phyloP scores from a whole-genome alignment of 92 coral and sea anemone species.

The Porites cylindrica region DNA sequence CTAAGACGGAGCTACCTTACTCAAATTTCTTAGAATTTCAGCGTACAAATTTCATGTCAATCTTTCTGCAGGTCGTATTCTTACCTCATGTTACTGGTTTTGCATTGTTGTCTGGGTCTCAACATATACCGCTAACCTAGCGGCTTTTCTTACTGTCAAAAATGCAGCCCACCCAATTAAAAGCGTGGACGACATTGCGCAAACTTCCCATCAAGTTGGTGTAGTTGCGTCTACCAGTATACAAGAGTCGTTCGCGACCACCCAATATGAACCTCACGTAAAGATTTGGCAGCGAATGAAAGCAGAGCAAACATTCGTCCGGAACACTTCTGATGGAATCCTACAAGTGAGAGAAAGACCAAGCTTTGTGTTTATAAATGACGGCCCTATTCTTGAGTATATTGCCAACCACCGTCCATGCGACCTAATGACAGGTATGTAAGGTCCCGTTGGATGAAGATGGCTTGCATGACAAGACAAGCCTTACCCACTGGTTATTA shows the following conservation, averaged over 20 bases:
- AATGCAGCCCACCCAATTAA: slow-evolving; percentile 36
- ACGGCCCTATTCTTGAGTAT: slow-evolving; percentile 59
- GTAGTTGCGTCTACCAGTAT: slow-evolving; percentile 38
- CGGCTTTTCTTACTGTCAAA: slow-evolving; percentile 75
- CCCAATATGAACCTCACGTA: slow-evolving; percentile 32
- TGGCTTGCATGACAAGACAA: too few relatives aligned
- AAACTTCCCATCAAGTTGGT: slow-evolving; percentile 53
- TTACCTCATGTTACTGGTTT: slow-evolving; percentile 74
- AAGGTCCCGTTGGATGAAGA: too few relatives aligned
- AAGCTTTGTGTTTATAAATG: slow-evolving; percentile 49
- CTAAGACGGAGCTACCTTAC: too few relatives aligned
- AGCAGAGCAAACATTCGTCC: slow-evolving; percentile 25
- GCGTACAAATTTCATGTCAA: too few relatives aligned
- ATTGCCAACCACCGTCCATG: slow-evolving; percentile 67
- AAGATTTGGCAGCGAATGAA: slow-evolving; percentile 61
- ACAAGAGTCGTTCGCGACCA: slow-evolving; percentile 31
- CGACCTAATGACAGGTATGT: slow-evolving; percentile 53
- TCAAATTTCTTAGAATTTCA: too few relatives aligned
- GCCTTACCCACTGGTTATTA: too few relatives aligned
- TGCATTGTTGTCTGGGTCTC: slow-evolving; percentile 22
- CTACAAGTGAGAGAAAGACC: slow-evolving; percentile 50
- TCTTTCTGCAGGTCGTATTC: slow-evolving; percentile 56
- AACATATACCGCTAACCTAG: slow-evolving; percentile 81
- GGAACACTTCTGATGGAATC: slow-evolving; percentile 36
- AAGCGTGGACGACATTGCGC: slow-evolving; percentile 51